Base-by-base conservation (phyloP, 2,113 vertebrate genomes). In the Clarias gariepinus region DNA sequence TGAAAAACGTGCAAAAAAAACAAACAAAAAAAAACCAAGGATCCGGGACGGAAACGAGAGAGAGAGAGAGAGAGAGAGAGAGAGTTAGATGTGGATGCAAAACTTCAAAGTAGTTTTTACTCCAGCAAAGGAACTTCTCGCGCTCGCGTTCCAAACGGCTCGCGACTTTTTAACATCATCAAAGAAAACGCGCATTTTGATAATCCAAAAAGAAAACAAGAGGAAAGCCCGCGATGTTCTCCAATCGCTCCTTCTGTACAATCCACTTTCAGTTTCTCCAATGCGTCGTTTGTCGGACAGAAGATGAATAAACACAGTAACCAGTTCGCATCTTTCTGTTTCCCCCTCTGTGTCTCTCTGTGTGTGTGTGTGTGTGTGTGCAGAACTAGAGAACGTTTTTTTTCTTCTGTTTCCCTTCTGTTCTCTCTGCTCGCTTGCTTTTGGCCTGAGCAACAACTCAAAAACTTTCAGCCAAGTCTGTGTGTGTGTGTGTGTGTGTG, bases 61-160 rank as follows among this genome's bases (percentile, higher is more conserved):
- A 81, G 53, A 79, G 73, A 88, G 81, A 78, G 60, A 73, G 73
- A 41, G 83, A 79, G 74, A 58, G 77, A 87, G 71, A 87, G 58
- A 28, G 83, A 57, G 89, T 74, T 87, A 83, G 86, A 91, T 88
- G 91, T 86, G 88, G 58, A 86, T 63, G 52, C 76, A 91, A 92
- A 88, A 28, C 83, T 85, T 57, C 86, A 90, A 90, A 68, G 90
- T 90, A 71, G 63, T 84, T 76, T 87, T 87, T 84, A 88, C 82
- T 83, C 63, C 81, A 41, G 71, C 80, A 33, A 11, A 60, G 71
- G 66, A 60, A 76, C 87, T 69, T n/a, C 69, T 63, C 58, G 52
- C 84, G 30, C 15, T 63, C 12, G 52, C 63, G 47, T 57, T 58
- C 78, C 83, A 68, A 82, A 77, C 30, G 63, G n/a, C 73, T 10